Conservation (phyloP, 2,113 vertebrate species). For the Tragulus kanchil region DNA sequence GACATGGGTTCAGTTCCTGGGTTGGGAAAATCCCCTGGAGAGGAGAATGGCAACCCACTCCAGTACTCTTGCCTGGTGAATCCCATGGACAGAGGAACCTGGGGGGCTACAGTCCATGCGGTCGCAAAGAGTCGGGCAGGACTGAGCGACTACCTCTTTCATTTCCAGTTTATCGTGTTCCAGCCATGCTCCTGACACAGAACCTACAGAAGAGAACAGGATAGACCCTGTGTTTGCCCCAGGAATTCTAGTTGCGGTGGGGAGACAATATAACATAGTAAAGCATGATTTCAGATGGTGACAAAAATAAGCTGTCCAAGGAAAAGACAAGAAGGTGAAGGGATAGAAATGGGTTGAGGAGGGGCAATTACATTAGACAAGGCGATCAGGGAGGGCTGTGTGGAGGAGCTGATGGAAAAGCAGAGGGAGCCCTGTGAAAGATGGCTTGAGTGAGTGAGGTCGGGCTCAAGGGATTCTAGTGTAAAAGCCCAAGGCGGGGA, state of each 20-base stretch:
- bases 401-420: background rate
- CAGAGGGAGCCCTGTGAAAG: background rate
- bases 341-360: background rate
- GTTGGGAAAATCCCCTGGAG: too few species aligned
- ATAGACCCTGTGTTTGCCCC: background rate
- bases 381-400: background rate
- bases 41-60: too few species aligned
- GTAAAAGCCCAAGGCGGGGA: background rate
- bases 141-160: too few species aligned
- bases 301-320: background rate
- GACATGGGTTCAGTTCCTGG: too few species aligned
- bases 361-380: background rate
- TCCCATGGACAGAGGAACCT: too few species aligned
- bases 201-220: background rate
- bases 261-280: background rate
- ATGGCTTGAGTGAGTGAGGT: too few species aligned
- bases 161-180: background rate
- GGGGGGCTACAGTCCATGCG: too few species aligned
- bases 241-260: background rate
- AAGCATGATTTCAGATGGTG: background rate
- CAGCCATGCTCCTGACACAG: background rate
- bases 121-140: too few species aligned
- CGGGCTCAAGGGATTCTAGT: background rate
- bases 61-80: too few species aligned
- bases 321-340: background rate